These are phyloP conservation scores for Vollenhovia emeryi DNA, from an alignment of 1,140 invertebrate species.

Conservation along the genomic window DNA sequence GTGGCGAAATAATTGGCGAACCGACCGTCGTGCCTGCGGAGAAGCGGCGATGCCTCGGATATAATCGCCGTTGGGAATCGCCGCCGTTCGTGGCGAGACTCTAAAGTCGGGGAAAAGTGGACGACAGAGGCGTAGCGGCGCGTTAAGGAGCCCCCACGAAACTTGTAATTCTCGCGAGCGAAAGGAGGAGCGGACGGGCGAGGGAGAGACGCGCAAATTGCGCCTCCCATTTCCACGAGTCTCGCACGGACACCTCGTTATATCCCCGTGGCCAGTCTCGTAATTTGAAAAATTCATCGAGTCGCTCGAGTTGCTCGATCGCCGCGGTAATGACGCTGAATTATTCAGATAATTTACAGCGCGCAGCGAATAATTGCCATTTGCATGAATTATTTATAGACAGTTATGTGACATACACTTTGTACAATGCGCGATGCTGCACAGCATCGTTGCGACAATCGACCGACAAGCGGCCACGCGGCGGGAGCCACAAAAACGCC, in stretches of 20 bases:
- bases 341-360: slow-evolving; percentile 29
- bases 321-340: neutral
- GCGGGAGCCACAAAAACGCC: neutral
- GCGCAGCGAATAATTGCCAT: neutral
- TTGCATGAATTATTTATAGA: slow-evolving; percentile 30
- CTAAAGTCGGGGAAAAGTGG: slow-evolving; percentile 26
- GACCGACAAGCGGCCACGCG: neutral
- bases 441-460: neutral
- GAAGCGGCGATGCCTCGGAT: slow-evolving; percentile 4
- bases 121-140: neutral
- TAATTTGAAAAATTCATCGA: slow-evolving; percentile 12
- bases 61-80: slow-evolving; percentile 26
- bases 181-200: neutral
- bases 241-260: neutral
- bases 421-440: neutral
- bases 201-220: neutral
- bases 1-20: slow-evolving; percentile 45
- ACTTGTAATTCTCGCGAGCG: neutral
- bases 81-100: slow-evolving; percentile 3
- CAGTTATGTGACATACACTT: neutral
- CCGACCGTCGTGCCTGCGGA: neutral
- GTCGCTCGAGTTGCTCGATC: neutral
- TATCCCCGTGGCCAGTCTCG: neutral
- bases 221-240: neutral
- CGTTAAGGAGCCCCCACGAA: neutral